phyloP scores from a whole-genome alignment of 2,113 vertebrate species.

The Urocynchramus pylzowi region DNA sequence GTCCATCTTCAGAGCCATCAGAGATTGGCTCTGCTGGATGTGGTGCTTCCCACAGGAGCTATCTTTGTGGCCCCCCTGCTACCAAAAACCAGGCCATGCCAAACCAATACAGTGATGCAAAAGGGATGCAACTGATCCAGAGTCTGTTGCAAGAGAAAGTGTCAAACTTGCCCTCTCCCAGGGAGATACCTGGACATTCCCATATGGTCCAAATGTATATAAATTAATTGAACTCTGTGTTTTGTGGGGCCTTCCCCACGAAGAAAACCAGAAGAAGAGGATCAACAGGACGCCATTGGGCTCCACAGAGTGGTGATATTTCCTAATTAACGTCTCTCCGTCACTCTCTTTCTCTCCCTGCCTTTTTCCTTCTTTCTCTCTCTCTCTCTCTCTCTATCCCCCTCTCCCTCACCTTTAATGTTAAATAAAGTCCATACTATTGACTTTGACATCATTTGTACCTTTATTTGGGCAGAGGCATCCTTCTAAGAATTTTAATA shows the following conservation, averaged over 20 bases:
- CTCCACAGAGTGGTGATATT: background rate
- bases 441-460: background rate
- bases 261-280: background rate
- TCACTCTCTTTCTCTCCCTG: background rate
- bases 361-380: background rate
- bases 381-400: accelerated
- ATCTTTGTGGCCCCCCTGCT: background rate
- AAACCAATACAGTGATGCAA: background rate
- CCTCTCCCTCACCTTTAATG: background rate
- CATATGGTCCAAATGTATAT: background rate
- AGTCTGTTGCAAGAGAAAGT: no score
- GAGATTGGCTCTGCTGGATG: background rate
- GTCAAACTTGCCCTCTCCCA: background rate
- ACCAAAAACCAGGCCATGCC: background rate
- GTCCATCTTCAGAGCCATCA: background rate
- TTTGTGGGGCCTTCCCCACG: background rate
- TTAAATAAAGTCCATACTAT: background rate
- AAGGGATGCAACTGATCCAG: background rate
- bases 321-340: background rate
- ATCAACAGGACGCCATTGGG: background rate
- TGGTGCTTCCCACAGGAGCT: background rate
- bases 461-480: background rate
- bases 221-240: background rate
- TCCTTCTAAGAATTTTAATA: background rate
- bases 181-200: no score